These are phyloP conservation scores for Centropyge bicolor DNA, from an alignment of 2,797 vertebrate genomes.

Conservation along the genomic window DNA sequence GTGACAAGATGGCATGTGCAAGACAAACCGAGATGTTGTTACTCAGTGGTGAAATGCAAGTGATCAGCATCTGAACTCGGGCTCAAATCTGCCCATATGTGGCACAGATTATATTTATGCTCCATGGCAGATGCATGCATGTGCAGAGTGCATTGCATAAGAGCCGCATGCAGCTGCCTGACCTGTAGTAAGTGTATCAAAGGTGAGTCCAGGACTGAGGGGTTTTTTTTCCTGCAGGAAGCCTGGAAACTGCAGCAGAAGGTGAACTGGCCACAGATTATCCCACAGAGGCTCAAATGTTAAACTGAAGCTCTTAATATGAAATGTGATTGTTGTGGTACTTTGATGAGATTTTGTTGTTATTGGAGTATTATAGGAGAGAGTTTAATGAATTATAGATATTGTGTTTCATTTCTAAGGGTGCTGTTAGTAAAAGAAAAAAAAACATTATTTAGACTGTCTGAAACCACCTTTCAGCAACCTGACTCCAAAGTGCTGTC, in stretches of 20 bases:
- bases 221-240: slow-evolving; percentile 33
- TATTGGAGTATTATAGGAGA: not conserved
- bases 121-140: slow-evolving; percentile 53
- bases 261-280: slow-evolving; percentile 12
- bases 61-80: slow-evolving; percentile 23
- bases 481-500: slow-evolving; percentile 46
- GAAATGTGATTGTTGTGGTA: not conserved
- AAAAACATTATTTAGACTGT: not conserved
- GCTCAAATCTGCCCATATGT: slow-evolving; percentile 23
- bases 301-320: not conserved
- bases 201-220: slow-evolving; percentile 54
- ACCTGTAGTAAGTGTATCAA: slow-evolving; percentile 62
- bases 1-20: not conserved
- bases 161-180: slow-evolving; percentile 51
- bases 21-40: not conserved
- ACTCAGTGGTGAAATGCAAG: not conserved
- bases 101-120: slow-evolving; percentile 36
- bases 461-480: slow-evolving; percentile 31
- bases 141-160: slow-evolving; percentile 67
- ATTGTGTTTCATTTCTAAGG: no score
- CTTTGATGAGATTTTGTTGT: not conserved
- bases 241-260: not conserved
- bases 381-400: not conserved
- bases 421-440: not conserved
- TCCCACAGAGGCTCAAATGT: slow-evolving; percentile 15